These are phyloP conservation scores for Ceratotherium simum DNA, from an alignment of 2,113 vertebrate species.

Conservation along the genomic window DNA sequence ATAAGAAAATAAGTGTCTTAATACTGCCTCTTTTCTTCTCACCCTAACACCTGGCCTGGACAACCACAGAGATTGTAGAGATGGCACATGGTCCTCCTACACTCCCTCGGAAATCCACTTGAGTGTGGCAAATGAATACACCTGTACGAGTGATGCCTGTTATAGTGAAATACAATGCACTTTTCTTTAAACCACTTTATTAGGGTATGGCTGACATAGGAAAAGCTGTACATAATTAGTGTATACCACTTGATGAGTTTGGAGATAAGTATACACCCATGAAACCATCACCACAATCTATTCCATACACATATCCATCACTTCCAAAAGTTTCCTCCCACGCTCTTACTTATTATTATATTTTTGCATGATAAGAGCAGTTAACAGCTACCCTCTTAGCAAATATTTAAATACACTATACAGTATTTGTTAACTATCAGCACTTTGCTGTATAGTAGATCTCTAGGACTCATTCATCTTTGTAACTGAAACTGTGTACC, in stretches of 20 bases:
- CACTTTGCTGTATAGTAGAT: neutral
- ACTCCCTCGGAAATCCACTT: neutral
- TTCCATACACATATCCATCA: neutral
- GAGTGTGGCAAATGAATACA: neutral
- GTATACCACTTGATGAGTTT: neutral
- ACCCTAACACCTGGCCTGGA: neutral
- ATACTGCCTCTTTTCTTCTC: neutral
- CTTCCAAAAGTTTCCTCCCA: neutral
- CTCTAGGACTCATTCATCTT: neutral
- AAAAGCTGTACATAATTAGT: neutral
- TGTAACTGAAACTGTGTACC: neutral
- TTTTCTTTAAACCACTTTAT: neutral
- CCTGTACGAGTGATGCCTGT: neutral
- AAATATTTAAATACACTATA: neutral
- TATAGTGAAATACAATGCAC: neutral
- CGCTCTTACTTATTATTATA: neutral
- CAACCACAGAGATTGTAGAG: neutral
- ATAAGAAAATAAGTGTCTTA: neutral
- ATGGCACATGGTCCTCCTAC: neutral
- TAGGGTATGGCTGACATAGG: neutral
- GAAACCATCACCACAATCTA: neutral
- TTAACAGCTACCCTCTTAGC: neutral
- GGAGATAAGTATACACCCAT: neutral
- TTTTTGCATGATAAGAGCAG: neutral
- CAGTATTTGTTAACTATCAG: neutral